These are phyloP conservation scores for Catajapyx aquilonaris DNA, from an alignment of 1,140 invertebrate genomes.

Conservation along the genomic window DNA sequence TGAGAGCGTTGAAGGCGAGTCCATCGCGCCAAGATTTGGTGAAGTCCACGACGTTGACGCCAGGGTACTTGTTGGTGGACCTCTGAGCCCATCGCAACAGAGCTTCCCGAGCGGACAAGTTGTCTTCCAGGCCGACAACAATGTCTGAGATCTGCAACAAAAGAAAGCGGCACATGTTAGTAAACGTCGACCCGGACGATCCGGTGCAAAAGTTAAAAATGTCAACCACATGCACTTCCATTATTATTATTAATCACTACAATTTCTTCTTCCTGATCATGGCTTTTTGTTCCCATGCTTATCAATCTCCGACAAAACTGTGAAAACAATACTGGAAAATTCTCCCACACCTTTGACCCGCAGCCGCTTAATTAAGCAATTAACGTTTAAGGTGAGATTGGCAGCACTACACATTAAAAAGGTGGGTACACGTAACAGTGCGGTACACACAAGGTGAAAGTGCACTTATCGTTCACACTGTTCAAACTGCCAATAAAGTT, in stretches of 20 bases:
- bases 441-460: too few species aligned
- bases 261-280: too few species aligned
- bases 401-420: too few species aligned
- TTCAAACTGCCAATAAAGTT: too few species aligned
- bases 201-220: background rate
- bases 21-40: constrained; percentile 94
- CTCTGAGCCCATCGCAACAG: constrained; percentile 86
- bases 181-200: background rate
- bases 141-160: constrained; percentile 86
- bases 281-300: too few species aligned
- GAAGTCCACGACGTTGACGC: constrained; percentile 87
- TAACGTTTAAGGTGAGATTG: too few species aligned
- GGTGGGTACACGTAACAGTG: too few species aligned
- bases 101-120: constrained; percentile 83
- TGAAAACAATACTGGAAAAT: too few species aligned
- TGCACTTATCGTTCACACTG: too few species aligned
- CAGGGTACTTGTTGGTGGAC: constrained; percentile 90
- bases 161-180: constrained; percentile 14
- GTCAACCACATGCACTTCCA: background rate
- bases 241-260: background rate
- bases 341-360: too few species aligned
- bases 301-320: too few species aligned
- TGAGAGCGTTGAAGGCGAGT: constrained; percentile 92
- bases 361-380: too few species aligned
- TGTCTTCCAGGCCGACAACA: constrained; percentile 80